phyloP scores from a whole-genome alignment of 2,888 invertebrate genomes.

The Coecobrya sp. region DNA sequence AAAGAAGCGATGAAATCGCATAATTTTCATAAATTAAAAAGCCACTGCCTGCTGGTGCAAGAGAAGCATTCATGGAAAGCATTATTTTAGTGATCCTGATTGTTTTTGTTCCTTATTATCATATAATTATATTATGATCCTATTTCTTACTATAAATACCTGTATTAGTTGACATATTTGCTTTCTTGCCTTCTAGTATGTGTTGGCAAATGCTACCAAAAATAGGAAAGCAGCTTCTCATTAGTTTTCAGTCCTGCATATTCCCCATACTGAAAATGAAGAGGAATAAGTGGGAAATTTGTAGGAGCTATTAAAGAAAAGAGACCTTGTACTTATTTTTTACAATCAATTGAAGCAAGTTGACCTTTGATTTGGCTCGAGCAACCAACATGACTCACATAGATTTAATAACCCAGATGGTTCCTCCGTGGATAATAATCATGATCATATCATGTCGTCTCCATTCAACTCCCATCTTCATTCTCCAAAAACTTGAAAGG shows the following conservation, averaged over 20 bases:
- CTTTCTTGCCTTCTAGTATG: neutral
- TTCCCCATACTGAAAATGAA: neutral
- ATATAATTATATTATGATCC: constrained; percentile 13
- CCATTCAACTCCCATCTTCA: neutral
- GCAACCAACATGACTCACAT: constrained; percentile 41
- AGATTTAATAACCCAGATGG: constrained; percentile 70
- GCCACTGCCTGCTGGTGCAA: constrained; percentile 81
- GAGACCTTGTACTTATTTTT: constrained; percentile 49
- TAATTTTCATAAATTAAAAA: constrained; percentile 83
- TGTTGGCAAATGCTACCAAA: constrained; percentile 23
- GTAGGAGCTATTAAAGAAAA: neutral
- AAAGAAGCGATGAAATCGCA: constrained; percentile 76
- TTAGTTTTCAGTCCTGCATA: constrained; percentile 29
- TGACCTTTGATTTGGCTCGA: constrained; percentile 39
- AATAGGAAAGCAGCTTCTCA: constrained; percentile 45
- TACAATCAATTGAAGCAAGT: neutral
- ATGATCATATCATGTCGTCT: constrained; percentile 51
- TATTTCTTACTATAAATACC: constrained; percentile 56
- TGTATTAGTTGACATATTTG: neutral
- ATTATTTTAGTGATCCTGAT: constrained; percentile 75
- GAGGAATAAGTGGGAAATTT: neutral
- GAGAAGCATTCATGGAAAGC: constrained; percentile 81
- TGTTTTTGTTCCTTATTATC: constrained; percentile 44
- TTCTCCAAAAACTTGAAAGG: neutral
- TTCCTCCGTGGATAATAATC: constrained; percentile 53